Conservation (phyloP, 2,888 invertebrate genomes). For the Drosophila borealis region DNA sequence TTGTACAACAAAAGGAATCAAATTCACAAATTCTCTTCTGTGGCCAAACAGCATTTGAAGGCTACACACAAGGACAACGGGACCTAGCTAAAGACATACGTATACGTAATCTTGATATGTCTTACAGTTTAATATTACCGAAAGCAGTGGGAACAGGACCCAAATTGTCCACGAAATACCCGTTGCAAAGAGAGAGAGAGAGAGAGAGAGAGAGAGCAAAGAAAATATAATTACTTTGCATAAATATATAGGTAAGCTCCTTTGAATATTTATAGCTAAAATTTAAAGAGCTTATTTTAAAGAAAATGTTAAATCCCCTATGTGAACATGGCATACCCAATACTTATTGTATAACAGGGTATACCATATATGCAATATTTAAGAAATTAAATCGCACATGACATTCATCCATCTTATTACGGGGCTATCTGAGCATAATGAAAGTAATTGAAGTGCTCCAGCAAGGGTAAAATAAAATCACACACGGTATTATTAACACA, state of each 20-base stretch:
- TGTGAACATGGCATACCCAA: background rate
- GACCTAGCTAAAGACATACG: conserved; percentile 1
- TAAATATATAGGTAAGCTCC: too few relatives aligned
- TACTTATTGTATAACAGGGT: background rate
- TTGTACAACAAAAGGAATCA: conserved; percentile 42
- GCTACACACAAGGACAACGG: conserved; percentile 11
- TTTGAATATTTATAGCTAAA: too few relatives aligned
- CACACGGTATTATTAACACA: background rate
- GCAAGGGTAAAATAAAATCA: background rate
- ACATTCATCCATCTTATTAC: background rate
- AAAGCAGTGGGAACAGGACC: too few relatives aligned
- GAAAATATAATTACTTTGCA: too few relatives aligned
- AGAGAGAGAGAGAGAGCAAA: background rate
- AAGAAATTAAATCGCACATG: background rate
- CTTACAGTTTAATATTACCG: background rate
- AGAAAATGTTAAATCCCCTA: too few relatives aligned
- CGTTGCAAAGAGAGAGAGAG: background rate
- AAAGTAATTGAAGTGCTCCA: background rate
- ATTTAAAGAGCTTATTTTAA: too few relatives aligned
- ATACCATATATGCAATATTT: background rate
- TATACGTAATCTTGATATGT: conserved; percentile 20
- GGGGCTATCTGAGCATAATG: background rate
- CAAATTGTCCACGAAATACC: background rate
- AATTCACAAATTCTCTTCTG: conserved; percentile 25
- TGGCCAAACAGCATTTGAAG: conserved; percentile 7